Conservation (phyloP, 1,140 invertebrate species). For the Babylonia areolata region DNA sequence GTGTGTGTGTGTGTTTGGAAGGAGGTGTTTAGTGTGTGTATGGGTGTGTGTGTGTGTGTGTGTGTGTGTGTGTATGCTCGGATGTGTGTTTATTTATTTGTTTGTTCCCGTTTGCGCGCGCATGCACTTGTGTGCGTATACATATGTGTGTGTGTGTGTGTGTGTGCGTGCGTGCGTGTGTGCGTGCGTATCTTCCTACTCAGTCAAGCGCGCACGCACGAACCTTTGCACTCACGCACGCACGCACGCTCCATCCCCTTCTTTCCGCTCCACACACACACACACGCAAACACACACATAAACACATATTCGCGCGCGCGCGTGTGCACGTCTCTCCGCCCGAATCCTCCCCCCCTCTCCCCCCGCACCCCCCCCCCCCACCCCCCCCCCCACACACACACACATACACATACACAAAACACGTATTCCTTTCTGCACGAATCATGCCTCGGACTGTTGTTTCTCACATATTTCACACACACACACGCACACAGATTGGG, state of each 20-base stretch:
- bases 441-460: too few species aligned
- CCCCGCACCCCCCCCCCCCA: too few species aligned
- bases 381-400: too few species aligned
- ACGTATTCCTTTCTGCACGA: too few species aligned
- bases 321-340: background rate
- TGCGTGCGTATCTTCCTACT: background rate
- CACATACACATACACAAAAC: too few species aligned
- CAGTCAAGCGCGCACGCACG: background rate
- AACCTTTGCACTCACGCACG: too few species aligned
- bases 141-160: slow-evolving; percentile 15
- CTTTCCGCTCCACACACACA: background rate
- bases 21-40: background rate
- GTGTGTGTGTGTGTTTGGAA: slow-evolving; percentile 6
- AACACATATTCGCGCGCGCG: background rate
- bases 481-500: too few species aligned
- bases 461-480: too few species aligned
- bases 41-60: slow-evolving; percentile 25
- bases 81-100: too few species aligned
- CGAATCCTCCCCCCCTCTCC: background rate
- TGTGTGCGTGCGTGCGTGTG: background rate
- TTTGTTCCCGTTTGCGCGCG: too few species aligned
- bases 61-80: slow-evolving; percentile 3
- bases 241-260: too few species aligned
- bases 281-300: slow-evolving; percentile 2
- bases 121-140: background rate